Base-by-base conservation (phyloP, 2,888 invertebrate genomes). In the Noctua janthina region DNA sequence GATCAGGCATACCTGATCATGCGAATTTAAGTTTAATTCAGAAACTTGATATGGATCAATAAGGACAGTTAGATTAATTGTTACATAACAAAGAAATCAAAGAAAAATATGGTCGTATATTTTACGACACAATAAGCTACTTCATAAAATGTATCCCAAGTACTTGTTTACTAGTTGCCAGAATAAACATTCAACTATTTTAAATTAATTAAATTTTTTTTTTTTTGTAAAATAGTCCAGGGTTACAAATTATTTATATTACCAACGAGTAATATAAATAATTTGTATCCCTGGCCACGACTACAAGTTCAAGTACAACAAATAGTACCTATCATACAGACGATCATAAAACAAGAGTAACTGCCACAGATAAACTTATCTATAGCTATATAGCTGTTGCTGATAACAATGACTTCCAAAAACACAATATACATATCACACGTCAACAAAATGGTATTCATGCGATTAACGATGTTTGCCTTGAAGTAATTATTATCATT, bases 401-500 rank as follows among this genome's bases (percentile, higher is more conserved):
- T 83, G 89, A 89, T 89, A 90, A 85, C 75, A 84, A 62, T 71
- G 20, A 78, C 79, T 83, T 83, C 84, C 82, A 81, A 88, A 86
- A 86, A 82, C 78, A 81, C n/a, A 82, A 82, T 82, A 82, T 69
- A 70, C 49, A 69, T 79, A 85, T 82, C 87, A 88, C 73, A 82
- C 83, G 74, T 80, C 78, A 87, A 88, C 85, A 87, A 78, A 88
- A 78, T 86, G 83, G 7, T 71, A 51, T 43, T 79, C 74, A 75
- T 74, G 79, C 81, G 77, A 79, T 77, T 71, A 73, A 78, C 74
- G 67, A 66, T 80, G 76, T 88, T 88, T 82, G 73, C 89, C 87
- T 88, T 88, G 86, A 87, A 88, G 74, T 75, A 46, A 78, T 83
- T 68, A 81, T 78, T 76, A 76, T 80, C 81, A 83, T 81, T 78